Conservation (phyloP, 2,888 invertebrate genomes). For the Sphaeridia pumilis region DNA sequence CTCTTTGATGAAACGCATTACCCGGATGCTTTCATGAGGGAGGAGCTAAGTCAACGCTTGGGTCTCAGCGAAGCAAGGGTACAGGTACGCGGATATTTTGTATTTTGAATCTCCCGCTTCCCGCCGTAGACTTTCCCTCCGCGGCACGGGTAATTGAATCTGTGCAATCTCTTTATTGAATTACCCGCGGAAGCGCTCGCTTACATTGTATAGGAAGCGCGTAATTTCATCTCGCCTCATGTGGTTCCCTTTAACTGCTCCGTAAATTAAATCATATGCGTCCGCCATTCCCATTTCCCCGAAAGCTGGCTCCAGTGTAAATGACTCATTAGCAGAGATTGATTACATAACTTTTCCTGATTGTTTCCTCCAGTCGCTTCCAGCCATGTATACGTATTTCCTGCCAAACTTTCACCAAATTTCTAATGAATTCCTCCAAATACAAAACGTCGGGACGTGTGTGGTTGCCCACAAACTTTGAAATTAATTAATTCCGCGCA, state of each 20-base stretch:
- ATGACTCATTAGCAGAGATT: slow-evolving; percentile 18
- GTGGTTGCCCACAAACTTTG: too few relatives aligned
- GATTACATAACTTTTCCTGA: slow-evolving; percentile 15
- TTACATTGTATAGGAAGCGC: too few relatives aligned
- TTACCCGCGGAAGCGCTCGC: too few relatives aligned
- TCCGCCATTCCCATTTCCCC: too few relatives aligned
- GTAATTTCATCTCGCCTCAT: background rate
- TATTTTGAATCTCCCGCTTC: background rate
- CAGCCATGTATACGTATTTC: too few relatives aligned
- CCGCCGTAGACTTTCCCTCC: background rate
- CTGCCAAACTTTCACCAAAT: too few relatives aligned
- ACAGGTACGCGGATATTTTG: slow-evolving; percentile 57
- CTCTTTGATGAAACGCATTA: slow-evolving; percentile 95
- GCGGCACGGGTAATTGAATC: slow-evolving; percentile 11
- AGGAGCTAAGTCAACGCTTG: slow-evolving; percentile 83
- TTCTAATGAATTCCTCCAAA: too few relatives aligned
- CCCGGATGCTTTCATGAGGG: slow-evolving; percentile 93
- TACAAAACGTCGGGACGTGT: too few relatives aligned
- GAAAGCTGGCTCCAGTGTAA: too few relatives aligned
- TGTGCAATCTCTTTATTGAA: slow-evolving; percentile 17
- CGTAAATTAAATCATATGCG: slow-evolving; percentile 20
- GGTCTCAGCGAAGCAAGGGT: slow-evolving; percentile 89
- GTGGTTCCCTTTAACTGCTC: too few relatives aligned
- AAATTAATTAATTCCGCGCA: too few relatives aligned
- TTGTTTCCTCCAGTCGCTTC: slow-evolving; percentile 2